phyloP scores from a whole-genome alignment of 92 coral and sea anemone species.

The Actinostola sp. region DNA sequence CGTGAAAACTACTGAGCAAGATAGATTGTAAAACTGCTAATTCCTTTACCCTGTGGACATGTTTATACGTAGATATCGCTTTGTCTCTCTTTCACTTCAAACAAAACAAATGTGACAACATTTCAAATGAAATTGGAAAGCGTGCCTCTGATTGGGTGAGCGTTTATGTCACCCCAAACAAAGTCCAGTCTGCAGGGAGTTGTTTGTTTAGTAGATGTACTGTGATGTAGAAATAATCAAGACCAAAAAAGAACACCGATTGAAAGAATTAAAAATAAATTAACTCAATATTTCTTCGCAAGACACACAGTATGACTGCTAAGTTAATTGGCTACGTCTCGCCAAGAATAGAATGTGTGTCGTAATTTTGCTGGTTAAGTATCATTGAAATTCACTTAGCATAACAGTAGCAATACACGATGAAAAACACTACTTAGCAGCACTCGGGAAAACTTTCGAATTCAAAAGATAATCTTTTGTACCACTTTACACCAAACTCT shows the following conservation, averaged over 20 bases:
- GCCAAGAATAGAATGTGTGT: too few species aligned
- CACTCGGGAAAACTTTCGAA: neutral
- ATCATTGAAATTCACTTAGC: conserved; percentile 24
- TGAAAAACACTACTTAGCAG: conserved; percentile 1
- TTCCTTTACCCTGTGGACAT: neutral
- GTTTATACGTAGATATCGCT: conserved; percentile 23
- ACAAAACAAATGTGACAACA: conserved; percentile 70
- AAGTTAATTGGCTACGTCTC: too few species aligned
- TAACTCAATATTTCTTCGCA: neutral
- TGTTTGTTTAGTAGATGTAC: conserved; percentile 43
- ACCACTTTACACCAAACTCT: conserved; percentile 11
- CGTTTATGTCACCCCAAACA: neutral
- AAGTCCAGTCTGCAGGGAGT: conserved; percentile 17
- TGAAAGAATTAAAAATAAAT: neutral
- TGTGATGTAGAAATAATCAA: conserved; percentile 5
- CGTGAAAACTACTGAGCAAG: neutral
- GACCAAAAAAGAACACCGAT: neutral
- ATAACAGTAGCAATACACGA: neutral
- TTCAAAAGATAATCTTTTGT: conserved; percentile 9
- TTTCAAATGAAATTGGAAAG: conserved; percentile 61
- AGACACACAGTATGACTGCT: too few species aligned
- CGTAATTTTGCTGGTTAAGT: neutral
- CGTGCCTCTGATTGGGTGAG: conserved; percentile 60
- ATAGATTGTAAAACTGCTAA: conserved; percentile 1
- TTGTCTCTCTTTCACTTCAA: conserved; percentile 41